Conservation (phyloP, 2,113 vertebrate species). For the Ictalurus punctatus region DNA sequence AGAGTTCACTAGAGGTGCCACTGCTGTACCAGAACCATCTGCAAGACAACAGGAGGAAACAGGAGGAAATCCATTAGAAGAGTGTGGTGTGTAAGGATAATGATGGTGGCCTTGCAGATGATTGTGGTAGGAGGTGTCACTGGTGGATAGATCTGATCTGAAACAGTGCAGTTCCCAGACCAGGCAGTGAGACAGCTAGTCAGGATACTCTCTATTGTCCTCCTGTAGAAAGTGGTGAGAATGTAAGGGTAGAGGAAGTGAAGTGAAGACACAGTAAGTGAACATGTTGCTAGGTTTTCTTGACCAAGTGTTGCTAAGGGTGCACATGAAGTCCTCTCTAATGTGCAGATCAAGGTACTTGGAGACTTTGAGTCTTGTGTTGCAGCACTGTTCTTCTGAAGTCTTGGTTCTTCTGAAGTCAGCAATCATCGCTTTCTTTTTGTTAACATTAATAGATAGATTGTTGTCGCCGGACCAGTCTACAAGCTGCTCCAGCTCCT, state of each 20-base stretch:
- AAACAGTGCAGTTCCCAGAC: background rate
- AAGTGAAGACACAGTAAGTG: background rate
- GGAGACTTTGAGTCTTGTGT: background rate
- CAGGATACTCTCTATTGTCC: background rate
- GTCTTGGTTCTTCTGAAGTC: background rate
- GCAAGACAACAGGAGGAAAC: background rate
- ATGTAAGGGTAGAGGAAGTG: background rate
- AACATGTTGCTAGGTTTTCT: background rate
- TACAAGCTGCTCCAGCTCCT: background rate
- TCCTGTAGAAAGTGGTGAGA: background rate
- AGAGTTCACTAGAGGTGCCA: background rate
- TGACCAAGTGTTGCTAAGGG: background rate
- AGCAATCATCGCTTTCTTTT: background rate
- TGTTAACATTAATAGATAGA: background rate
- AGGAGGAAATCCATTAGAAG: background rate
- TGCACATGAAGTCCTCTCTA: background rate
- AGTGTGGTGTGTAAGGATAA: background rate
- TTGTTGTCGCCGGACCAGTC: background rate
- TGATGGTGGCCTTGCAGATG: background rate
- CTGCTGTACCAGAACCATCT: background rate
- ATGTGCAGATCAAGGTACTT: background rate
- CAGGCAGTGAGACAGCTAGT: background rate
- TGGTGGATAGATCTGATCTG: background rate
- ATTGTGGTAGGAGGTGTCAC: background rate
- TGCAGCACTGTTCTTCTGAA: background rate